Conservation (phyloP, 2,888 invertebrate species). For the Cataglyphis altisquamis region DNA sequence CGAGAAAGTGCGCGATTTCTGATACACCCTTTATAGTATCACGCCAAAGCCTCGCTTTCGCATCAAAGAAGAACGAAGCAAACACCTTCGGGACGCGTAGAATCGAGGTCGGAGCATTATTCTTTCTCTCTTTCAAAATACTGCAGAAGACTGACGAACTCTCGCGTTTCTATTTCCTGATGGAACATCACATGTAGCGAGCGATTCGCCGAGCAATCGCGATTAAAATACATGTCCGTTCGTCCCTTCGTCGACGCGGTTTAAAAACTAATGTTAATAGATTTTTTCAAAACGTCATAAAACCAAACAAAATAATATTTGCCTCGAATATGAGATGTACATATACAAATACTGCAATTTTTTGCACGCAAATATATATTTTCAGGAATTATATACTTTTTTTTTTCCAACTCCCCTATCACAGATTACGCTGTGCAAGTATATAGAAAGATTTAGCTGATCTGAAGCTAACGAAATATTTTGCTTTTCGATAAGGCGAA, state of each 20-base stretch:
- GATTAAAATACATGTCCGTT: slow-evolving; percentile 26
- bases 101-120: slow-evolving; percentile 19
- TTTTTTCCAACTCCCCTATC: not conserved
- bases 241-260: not conserved
- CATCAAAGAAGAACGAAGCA: slow-evolving; percentile 18
- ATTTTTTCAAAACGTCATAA: not conserved
- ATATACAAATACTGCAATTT: not conserved
- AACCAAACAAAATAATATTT: not conserved
- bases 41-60: not conserved
- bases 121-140: slow-evolving; percentile 20
- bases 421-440: not conserved
- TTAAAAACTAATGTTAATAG: not conserved
- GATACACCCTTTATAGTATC: slow-evolving; percentile 26
- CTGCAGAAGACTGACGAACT: not conserved
- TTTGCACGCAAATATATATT: not conserved
- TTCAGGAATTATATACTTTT: not conserved
- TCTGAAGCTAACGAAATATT: slow-evolving; percentile 19
- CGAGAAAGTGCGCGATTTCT: slow-evolving; percentile 35
- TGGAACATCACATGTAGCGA: not conserved
- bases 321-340: not conserved
- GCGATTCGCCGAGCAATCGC: slow-evolving; percentile 5
- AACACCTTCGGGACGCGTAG: slow-evolving; percentile 33
- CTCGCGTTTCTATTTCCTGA: slow-evolving; percentile 19
- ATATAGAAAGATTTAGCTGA: not conserved
- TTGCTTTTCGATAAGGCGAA: slow-evolving; percentile 5